Conservation (phyloP, 2,888 invertebrate species). For the Ligdia adustata region DNA sequence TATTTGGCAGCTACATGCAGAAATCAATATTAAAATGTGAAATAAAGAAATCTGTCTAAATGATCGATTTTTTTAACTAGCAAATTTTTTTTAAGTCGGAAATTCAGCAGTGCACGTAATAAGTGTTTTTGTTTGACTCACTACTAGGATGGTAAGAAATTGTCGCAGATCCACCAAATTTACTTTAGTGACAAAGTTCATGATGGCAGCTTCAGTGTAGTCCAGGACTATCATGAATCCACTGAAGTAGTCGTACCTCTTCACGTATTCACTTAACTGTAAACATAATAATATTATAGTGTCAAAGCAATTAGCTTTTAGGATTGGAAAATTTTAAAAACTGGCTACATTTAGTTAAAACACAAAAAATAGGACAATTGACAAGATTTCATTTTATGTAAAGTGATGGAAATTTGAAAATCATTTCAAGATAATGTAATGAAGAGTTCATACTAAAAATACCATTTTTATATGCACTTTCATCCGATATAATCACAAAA, state of each 20-base stretch:
- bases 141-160: constrained; percentile 32
- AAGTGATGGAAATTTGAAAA: background rate
- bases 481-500: too few relatives aligned
- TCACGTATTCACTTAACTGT: constrained; percentile 40
- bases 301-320: background rate
- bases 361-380: background rate
- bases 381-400: background rate
- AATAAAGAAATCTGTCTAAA: too few relatives aligned
- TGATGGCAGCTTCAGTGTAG: constrained; percentile 27
- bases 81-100: too few relatives aligned
- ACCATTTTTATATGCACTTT: too few relatives aligned
- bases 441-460: too few relatives aligned
- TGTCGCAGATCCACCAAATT: constrained; percentile 35
- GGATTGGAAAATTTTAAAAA: background rate
- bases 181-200: constrained; percentile 29
- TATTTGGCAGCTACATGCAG: too few relatives aligned
- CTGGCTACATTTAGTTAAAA: too few relatives aligned
- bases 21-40: too few relatives aligned
- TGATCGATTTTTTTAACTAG: too few relatives aligned
- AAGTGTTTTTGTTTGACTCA: too few relatives aligned
- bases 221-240: constrained; percentile 36
- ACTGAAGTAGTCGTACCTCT: constrained; percentile 34
- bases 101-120: background rate
- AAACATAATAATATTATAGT: constrained; percentile 5
- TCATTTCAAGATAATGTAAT: too few relatives aligned